Percentiles rank a stretch among this genome's conserved stretches.
Conservation (phyloP, 2,797 vertebrate species). For the Gymnocypris eckloni region DNA sequence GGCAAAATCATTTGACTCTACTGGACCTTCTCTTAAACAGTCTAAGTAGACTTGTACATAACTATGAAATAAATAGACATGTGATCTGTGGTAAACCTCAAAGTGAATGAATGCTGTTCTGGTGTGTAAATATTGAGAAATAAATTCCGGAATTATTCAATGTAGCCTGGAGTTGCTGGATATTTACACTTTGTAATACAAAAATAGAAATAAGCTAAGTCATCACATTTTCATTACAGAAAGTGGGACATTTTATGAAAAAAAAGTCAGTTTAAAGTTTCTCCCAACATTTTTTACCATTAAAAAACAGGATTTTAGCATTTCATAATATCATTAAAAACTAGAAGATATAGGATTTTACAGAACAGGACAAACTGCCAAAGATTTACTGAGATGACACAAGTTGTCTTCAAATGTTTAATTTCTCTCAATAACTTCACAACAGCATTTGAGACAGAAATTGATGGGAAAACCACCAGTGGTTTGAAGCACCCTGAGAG, state of each 20-base stretch:
- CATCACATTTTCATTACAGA: neutral
- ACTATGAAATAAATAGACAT: neutral
- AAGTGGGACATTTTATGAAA: neutral
- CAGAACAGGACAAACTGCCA: neutral
- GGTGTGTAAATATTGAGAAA: constrained; percentile 32
- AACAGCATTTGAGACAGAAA: constrained; percentile 35
- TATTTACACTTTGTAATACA: constrained; percentile 23
- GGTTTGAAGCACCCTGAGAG: constrained; percentile 38
- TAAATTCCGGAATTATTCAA: constrained; percentile 33
- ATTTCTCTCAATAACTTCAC: constrained; percentile 5
- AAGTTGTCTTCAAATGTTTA: constrained; percentile 17
- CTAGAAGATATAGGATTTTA: neutral
- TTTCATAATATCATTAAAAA: neutral
- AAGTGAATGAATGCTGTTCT: constrained; percentile 2
- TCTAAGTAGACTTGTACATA: constrained; percentile 39
- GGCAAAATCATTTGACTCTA: constrained; percentile 23
- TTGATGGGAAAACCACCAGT: constrained; percentile 13
- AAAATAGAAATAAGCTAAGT: neutral
- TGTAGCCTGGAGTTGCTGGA: constrained; percentile 11
- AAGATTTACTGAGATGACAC: neutral
- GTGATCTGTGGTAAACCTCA: constrained; percentile 15
- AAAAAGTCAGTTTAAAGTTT: neutral
- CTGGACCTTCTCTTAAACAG: constrained; percentile 27
- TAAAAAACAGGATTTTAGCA: neutral
- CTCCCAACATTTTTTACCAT: neutral